Evolutionary conservation across 2,888 invertebrate species (phyloP).

Genomic region (Schizaphis graminum): DNA sequence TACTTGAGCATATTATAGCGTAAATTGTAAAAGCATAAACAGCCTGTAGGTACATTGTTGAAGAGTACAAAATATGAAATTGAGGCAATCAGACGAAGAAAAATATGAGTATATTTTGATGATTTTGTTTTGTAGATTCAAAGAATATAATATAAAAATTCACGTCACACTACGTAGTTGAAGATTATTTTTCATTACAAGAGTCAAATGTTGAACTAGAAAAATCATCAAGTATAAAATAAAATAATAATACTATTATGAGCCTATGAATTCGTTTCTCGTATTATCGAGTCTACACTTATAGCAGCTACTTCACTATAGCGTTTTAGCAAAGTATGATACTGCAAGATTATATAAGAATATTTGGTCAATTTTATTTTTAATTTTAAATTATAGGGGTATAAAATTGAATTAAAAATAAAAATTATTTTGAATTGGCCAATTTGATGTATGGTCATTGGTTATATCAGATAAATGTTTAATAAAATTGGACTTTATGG

Average conservation of each 20-base stretch:
- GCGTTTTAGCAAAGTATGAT: neutral
- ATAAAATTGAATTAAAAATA: neutral
- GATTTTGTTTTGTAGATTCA: neutral
- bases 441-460: too few relatives aligned
- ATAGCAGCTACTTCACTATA: neutral
- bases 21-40: neutral
- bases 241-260: too few relatives aligned
- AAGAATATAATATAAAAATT: neutral
- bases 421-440: neutral
- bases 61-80: neutral
- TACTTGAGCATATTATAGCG: neutral
- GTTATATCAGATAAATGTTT: neutral
- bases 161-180: neutral
- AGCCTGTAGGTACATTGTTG: neutral
- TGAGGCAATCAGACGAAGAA: neutral
- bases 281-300: neutral
- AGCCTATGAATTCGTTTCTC: too few relatives aligned
- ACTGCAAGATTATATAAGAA: neutral
- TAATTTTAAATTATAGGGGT: neutral
- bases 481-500: neutral
- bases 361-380: neutral
- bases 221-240: neutral
- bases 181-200: neutral
- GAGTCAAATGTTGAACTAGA: neutral
- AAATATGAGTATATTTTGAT: neutral